Conservation (phyloP, 2,888 invertebrate genomes). For the Eustalomyia histrio region DNA sequence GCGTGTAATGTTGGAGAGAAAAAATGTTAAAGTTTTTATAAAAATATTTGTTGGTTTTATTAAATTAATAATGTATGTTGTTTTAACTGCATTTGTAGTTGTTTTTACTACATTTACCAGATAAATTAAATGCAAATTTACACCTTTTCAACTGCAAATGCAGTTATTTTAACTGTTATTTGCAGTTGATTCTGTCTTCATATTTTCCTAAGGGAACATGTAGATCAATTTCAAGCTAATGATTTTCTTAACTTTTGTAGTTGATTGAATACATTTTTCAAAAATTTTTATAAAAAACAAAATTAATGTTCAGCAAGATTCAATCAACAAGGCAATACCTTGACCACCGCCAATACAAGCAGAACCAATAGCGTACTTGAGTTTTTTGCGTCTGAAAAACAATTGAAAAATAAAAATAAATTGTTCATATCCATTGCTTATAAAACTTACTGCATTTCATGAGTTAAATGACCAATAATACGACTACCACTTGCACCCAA, state of each 20-base stretch:
- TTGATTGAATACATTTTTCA: constrained; percentile 65
- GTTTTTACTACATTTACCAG: no score
- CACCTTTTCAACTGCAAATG: no score
- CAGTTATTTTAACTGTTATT: no score
- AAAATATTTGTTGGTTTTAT: no score
- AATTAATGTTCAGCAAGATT: constrained; percentile 80
- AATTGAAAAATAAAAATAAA: constrained; percentile 1
- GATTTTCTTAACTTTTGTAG: constrained; percentile 48
- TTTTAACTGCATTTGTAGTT: no score
- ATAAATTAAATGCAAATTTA: no score
- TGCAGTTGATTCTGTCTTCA: no score
- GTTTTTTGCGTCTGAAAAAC: constrained; percentile 85
- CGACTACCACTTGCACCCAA: constrained; percentile 96
- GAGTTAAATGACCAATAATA: constrained; percentile 93
- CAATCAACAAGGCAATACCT: constrained; percentile 96
- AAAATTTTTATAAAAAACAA: constrained; percentile 41
- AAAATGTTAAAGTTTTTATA: no score
- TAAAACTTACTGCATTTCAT: constrained; percentile 89
- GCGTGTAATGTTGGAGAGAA: no score
- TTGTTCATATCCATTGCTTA: constrained; percentile 22
- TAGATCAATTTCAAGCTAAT: constrained; percentile 45
- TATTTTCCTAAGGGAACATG: background rate
- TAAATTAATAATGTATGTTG: no score
- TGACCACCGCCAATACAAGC: constrained; percentile 99
- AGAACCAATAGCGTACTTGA: constrained; percentile 93